These are phyloP conservation scores for Nesospiza acunhae DNA, from an alignment of 2,113 vertebrate species.

Conservation along the genomic window DNA sequence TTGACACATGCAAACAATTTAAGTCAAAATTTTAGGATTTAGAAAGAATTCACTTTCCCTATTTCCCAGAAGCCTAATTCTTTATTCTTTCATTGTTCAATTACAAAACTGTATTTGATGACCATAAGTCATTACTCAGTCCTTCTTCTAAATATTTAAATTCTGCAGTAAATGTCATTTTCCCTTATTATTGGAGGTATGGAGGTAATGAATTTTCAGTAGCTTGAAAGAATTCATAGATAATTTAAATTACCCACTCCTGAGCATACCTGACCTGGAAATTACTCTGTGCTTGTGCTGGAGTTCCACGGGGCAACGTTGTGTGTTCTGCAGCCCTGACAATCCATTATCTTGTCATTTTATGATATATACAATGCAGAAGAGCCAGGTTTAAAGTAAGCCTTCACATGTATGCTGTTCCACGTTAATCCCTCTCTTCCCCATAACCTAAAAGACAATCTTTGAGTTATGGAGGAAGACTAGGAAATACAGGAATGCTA, in stretches of 20 bases:
- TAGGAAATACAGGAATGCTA: background rate
- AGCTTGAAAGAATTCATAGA: conserved; percentile 57
- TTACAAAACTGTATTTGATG: conserved; percentile 58
- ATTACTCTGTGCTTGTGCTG: conserved; percentile 25
- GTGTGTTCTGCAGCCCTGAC: conserved; percentile 42
- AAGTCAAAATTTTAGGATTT: background rate
- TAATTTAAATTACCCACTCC: conserved; percentile 64
- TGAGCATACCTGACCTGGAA: conserved; percentile 40
- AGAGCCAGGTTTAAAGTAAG: background rate
- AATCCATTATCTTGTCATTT: conserved; percentile 14
- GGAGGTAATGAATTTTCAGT: conserved; percentile 53
- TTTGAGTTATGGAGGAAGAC: background rate
- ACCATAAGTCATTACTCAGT: conserved; percentile 48
- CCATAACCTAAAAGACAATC: background rate
- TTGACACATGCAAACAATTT: background rate
- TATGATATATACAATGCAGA: background rate
- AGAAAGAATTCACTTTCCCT: background rate
- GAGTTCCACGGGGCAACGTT: background rate
- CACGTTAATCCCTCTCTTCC: background rate
- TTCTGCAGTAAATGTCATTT: conserved; percentile 62
- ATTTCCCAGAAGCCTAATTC: conserved; percentile 4
- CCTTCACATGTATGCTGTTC: background rate
- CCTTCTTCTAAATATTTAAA: conserved; percentile 70
- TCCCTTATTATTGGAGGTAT: conserved; percentile 42
- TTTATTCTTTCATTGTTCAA: conserved; percentile 5